These are phyloP conservation scores for Nycticryphes semicollaris DNA, from an alignment of 2,113 vertebrate species.

Conservation along the genomic window DNA sequence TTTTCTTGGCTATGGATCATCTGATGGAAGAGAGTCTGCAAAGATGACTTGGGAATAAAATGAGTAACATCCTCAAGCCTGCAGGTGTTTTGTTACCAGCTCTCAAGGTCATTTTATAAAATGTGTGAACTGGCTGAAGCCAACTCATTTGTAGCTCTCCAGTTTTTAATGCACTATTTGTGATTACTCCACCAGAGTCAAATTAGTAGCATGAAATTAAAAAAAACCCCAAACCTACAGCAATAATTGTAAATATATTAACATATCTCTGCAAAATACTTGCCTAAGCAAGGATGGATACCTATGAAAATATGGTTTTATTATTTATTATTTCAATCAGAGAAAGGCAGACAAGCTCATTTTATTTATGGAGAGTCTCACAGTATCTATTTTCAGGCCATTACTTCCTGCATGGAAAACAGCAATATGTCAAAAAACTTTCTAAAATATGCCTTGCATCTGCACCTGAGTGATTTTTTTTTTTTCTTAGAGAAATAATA, in stretches of 20 bases:
- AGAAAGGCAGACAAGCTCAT: background rate
- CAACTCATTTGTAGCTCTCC: background rate
- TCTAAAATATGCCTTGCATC: background rate
- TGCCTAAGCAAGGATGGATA: background rate
- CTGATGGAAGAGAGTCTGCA: background rate
- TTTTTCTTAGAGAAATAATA: background rate
- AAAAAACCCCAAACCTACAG: background rate
- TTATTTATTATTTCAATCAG: constrained; percentile 10
- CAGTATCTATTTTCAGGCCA: background rate
- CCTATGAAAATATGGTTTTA: background rate
- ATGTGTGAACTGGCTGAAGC: background rate
- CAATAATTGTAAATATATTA: background rate
- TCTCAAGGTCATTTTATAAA: background rate
- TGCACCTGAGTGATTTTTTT: background rate
- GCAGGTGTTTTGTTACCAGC: background rate
- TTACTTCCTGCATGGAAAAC: background rate
- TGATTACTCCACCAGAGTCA: background rate
- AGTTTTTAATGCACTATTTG: background rate
- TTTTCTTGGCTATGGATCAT: background rate
- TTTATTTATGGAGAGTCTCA: background rate
- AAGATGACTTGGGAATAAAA: background rate
- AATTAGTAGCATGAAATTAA: background rate
- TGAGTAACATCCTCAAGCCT: background rate
- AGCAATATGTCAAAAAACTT: background rate
- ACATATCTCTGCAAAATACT: background rate